Percentiles rank a stretch among this genome's conserved stretches.
Evolutionary conservation across 2,888 invertebrate genomes (phyloP).

Genomic region (Leptinotarsa juncta): DNA sequence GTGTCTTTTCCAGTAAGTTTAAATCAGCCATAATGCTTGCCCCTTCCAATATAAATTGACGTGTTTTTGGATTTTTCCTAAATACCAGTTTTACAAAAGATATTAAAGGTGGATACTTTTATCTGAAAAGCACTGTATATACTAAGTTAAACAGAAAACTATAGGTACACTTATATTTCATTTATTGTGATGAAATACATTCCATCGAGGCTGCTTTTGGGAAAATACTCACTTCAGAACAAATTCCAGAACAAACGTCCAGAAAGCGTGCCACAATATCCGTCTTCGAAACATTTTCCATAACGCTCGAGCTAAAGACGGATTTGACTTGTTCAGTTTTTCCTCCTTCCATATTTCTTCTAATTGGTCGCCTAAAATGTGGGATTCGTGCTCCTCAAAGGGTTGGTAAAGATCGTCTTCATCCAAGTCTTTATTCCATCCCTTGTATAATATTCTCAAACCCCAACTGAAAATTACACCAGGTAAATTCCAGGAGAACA

Average conservation of each 20-base stretch:
- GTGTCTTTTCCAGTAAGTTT: no score
- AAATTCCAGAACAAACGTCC: constrained; percentile 54
- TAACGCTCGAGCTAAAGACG: constrained; percentile 55
- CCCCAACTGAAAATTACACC: constrained; percentile 65
- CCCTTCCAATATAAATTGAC: no score
- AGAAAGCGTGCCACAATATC: constrained; percentile 51
- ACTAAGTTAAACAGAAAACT: no score
- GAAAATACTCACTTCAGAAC: constrained; percentile 52
- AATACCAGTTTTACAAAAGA: no score
- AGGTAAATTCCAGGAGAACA: neutral
- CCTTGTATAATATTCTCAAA: constrained; percentile 66
- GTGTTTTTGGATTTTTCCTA: no score
- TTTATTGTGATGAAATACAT: no score
- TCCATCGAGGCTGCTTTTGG: no score
- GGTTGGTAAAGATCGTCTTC: constrained; percentile 68
- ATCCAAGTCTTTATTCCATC: constrained; percentile 66
- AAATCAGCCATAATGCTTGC: no score
- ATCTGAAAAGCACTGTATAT: no score
- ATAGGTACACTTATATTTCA: no score
- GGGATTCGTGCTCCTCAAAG: constrained; percentile 66
- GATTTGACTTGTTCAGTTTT: constrained; percentile 50
- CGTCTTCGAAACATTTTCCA: constrained; percentile 56
- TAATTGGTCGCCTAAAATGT: constrained; percentile 64
- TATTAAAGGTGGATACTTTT: no score
- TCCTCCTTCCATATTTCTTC: constrained; percentile 60